phyloP scores from a whole-genome alignment of 2,113 vertebrate species.

The Orthonyx spaldingii region DNA sequence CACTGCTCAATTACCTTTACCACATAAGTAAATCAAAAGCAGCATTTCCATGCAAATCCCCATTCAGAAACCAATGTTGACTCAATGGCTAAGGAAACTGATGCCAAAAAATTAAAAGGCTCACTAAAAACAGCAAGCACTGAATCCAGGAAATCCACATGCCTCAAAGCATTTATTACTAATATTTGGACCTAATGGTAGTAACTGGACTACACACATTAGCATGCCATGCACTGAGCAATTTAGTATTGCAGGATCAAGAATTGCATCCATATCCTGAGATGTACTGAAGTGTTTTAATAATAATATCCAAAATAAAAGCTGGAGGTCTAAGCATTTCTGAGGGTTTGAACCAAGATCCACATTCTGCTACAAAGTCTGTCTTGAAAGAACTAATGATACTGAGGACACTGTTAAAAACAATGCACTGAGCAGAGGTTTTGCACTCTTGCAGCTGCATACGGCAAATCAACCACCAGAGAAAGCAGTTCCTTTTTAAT shows the following conservation, averaged over 20 bases:
- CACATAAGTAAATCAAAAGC: not conserved
- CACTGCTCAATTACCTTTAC: not conserved
- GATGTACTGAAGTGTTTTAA: not conserved
- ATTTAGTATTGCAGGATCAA: not conserved
- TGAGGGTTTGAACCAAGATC: not conserved
- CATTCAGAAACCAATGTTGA: not conserved
- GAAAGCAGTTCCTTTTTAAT: not conserved
- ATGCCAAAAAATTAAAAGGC: not conserved
- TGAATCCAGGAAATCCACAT: not conserved
- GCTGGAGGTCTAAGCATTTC: not conserved
- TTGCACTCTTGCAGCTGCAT: not conserved
- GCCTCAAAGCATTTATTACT: not conserved
- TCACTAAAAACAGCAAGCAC: not conserved
- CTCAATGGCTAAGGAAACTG: not conserved
- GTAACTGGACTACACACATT: not conserved
- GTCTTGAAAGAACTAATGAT: not conserved
- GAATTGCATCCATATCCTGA: not conserved
- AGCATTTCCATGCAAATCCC: conserved; percentile 13
- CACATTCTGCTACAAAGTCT: not conserved
- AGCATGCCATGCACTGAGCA: not conserved
- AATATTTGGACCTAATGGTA: not conserved
- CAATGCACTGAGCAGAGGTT: not conserved
- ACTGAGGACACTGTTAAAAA: not conserved
- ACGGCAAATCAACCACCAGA: not conserved
- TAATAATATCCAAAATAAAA: not conserved